Evolutionary conservation across 1,140 invertebrate species (phyloP).

Genomic region (Ips nitidus): DNA sequence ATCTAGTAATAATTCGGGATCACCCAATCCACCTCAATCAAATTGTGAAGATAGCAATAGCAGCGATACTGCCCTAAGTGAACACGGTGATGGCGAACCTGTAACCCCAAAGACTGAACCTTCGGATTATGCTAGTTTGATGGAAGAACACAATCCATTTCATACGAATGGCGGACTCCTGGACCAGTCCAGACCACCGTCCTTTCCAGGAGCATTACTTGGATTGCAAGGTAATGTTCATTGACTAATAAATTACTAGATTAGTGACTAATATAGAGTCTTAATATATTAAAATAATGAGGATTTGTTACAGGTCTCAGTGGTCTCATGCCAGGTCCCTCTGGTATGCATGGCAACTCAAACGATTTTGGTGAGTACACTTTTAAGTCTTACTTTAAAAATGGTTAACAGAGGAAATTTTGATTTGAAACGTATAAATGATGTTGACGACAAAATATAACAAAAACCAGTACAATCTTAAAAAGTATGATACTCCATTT

Average conservation of each 20-base stretch:
- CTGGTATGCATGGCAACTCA: slow-evolving; percentile 71
- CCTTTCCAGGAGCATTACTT: slow-evolving; percentile 70
- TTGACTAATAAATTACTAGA: background rate
- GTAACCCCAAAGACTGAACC: slow-evolving; percentile 63
- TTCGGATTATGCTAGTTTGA: slow-evolving; percentile 61
- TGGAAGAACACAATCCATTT: slow-evolving; percentile 65
- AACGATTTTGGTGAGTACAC: slow-evolving; percentile 79
- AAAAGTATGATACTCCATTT: too few species aligned
- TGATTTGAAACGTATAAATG: too few species aligned
- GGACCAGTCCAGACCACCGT: slow-evolving; percentile 65
- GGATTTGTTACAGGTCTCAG: slow-evolving; percentile 52
- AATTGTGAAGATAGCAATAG: slow-evolving; percentile 79
- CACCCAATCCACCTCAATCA: slow-evolving; percentile 65
- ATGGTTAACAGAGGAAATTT: background rate
- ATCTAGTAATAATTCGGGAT: slow-evolving; percentile 49
- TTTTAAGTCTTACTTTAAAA: background rate
- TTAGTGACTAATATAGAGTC: background rate
- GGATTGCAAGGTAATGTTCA: slow-evolving; percentile 66
- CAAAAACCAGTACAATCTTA: too few species aligned
- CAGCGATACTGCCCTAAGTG: slow-evolving; percentile 67
- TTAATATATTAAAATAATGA: too few species aligned
- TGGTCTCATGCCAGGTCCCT: slow-evolving; percentile 78
- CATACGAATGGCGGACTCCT: slow-evolving; percentile 68
- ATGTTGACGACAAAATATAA: too few species aligned
- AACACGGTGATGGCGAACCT: slow-evolving; percentile 58